Base-by-base conservation (phyloP, 2,797 vertebrate species). In the Philypnodon macrostomus region DNA sequence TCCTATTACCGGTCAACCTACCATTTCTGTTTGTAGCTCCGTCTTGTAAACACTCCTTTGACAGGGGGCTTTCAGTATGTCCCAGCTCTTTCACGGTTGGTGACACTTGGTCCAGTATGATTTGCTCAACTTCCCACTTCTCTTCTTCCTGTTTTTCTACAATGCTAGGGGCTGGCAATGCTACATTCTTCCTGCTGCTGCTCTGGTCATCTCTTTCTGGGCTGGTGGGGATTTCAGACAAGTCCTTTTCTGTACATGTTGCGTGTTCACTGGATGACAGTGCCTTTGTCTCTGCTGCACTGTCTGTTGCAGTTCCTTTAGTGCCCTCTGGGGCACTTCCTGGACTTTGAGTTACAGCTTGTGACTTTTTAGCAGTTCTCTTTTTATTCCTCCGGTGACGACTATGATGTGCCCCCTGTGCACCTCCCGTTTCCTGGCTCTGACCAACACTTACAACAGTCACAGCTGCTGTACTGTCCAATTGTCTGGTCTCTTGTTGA, bases 101-200 rank as follows among this genome's bases (percentile, higher is more conserved):
- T 32, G 44, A 57, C 12, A 44, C 47, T 18, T 11, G 45, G 19
- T 67, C 63, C 40, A 19, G 41, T 27, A 46, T 61, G 30, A 52
- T 54, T 52, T 40, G 48, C 13, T 63, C 63, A 33, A 59, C 65
- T 74, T 82, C 63, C 63, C 52, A 32, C 40, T 72, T 73, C 48
- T 61, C 60, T 54, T 16, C 60, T 71, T 73, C 66, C 73, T 79
- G 71, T 76, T 72, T 73, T 69, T 72, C 54, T 51, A 18, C 6
- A 11, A 32, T 26, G 47, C 32, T 23, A 13, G 19, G 47, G 4
- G 63, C 55, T 44, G 39, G 49, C 57, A 51, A 34, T 37, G 37
- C 58, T 36, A 56, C 50, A 1, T 34, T 30, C 24, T 61, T 56
- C 52, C 53, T 60, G 47, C 7, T 31, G 41, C 26, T n/a, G 15